Evolutionary conservation across 2,888 invertebrate genomes (phyloP).

Genomic region (Heliconius ethilla): DNA sequence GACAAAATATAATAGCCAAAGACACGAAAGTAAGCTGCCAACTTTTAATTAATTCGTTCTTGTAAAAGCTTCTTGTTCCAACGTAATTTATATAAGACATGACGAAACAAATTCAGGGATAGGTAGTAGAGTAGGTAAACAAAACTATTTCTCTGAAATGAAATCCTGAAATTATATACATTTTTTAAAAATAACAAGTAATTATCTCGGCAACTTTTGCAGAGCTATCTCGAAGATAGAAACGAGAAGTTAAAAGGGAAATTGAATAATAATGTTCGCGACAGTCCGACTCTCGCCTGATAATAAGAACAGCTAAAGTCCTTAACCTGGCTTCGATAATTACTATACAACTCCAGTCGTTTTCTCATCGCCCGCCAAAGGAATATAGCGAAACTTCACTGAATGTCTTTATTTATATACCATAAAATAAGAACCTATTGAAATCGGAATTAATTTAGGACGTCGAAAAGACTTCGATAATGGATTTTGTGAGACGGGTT

Average conservation of each 20-base stretch:
- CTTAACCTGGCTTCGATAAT: conserved; percentile 58
- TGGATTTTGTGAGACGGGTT: conserved; percentile 27
- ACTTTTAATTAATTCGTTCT: conserved; percentile 18
- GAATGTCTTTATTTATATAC: conserved; percentile 40
- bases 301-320: conserved; percentile 47
- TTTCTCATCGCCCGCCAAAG: conserved; percentile 52
- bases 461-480: conserved; percentile 35
- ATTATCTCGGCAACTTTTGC: conserved; percentile 11
- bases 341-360: conserved; percentile 57
- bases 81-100: neutral
- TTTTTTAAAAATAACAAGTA: neutral
- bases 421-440: conserved; percentile 44
- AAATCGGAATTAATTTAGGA: conserved; percentile 44
- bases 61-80: conserved; percentile 1
- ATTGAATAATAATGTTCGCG: conserved; percentile 40
- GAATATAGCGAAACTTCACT: conserved; percentile 53
- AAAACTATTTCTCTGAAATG: conserved; percentile 2
- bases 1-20: conserved; percentile 1
- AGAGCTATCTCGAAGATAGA: neutral
- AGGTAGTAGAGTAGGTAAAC: neutral
- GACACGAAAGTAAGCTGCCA: conserved; percentile 4
- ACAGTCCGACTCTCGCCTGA: conserved; percentile 43
- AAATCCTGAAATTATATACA: neutral
- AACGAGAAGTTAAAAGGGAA: conserved; percentile 31
- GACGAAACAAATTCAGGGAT: neutral